Base-by-base conservation (phyloP, 2,797 vertebrate species). In the Sorex maritimensis region DNA sequence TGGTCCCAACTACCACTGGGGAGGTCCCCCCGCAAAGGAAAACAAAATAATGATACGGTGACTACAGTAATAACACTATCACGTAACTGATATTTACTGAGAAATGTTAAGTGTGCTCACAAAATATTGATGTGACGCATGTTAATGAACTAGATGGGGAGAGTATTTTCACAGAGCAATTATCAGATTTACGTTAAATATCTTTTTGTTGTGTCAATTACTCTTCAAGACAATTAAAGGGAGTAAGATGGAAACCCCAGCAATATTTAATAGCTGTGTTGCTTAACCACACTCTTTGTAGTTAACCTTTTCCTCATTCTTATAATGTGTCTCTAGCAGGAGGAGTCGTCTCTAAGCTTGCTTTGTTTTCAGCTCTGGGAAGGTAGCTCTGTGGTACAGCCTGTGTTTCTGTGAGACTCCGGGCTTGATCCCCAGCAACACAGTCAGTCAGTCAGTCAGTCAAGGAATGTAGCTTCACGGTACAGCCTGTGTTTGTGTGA, bases 301-400 rank as follows among this genome's bases (percentile, higher is more conserved):
- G 34, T 83, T 80, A 93, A 79, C 77, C 1, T 21, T 88, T 81
- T 72, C 30, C 49, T 52, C 49, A 52, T 52, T 41, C 58, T 49
- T 92, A 63, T 74, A 92, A 74, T 13, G 14, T 12, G 3, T n/a
- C 68, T 46, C 44, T 21, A 30, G 52, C 24, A 13, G 23, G 75
- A 82, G 15, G 15, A 5, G 26, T 8, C 85, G 10, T 85, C 34
- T 46, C 23, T 68, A 71, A 83, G 30, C 77, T 73, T 79, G 5
- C 61, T 88, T 80, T 73, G 49, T 9, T 52, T 52, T 52, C 49
- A 52, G 49, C 10, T 5, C 49, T 14, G 49, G 13, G 49, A 52
- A 52, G 7, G 49, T 52, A 52, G 49, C 49, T 52, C 13, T 52
- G 49, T 52, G 49, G 49, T 52, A 52, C 10, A 14, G 49, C 49